Evolutionary conservation across 2,797 vertebrate species (phyloP).

Genomic region (Eulemur mongoz): DNA sequence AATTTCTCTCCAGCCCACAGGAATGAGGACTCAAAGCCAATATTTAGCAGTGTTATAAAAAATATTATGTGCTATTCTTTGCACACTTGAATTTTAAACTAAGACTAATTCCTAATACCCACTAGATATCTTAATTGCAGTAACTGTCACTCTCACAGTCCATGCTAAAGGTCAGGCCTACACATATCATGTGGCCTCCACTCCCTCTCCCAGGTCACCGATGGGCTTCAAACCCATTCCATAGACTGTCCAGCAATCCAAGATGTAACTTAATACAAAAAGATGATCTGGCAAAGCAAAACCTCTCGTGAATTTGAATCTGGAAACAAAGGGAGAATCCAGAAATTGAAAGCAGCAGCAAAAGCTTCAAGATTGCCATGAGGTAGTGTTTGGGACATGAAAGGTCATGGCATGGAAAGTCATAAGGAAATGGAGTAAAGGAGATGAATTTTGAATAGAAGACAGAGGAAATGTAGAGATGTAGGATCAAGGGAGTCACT

Average conservation of each 20-base stretch:
- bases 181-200: background rate
- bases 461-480: background rate
- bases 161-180: background rate
- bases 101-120: background rate
- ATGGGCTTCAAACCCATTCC: background rate
- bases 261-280: background rate
- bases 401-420: background rate
- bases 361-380: background rate
- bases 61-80: background rate
- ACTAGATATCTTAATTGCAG: background rate
- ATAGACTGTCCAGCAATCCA: background rate
- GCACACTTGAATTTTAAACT: background rate
- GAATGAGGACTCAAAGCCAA: background rate
- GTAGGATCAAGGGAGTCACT: background rate
- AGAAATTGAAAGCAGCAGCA: background rate
- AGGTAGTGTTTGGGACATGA: background rate
- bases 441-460: slow-evolving; percentile 35
- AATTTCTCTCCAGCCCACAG: background rate
- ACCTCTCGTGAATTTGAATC: background rate
- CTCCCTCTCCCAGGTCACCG: background rate
- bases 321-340: slow-evolving; percentile 20
- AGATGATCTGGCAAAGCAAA: background rate
- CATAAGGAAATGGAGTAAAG: background rate
- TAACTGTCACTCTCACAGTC: background rate
- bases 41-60: background rate